Base-by-base conservation (phyloP, 2,113 vertebrate genomes). In the Craseonycteris thonglongyai region DNA sequence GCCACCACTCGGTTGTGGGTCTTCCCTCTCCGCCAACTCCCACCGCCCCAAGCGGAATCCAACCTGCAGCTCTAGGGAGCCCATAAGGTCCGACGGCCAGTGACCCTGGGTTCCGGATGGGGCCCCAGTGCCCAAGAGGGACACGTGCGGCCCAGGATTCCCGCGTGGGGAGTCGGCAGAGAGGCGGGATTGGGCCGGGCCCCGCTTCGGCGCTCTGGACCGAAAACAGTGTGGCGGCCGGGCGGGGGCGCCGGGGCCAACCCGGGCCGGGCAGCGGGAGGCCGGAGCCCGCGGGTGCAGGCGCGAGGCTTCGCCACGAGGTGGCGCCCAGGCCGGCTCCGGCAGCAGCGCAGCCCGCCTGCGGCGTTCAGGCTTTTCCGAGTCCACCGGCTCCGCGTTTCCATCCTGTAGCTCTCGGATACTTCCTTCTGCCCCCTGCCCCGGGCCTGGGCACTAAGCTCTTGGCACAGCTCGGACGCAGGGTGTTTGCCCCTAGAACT, bases 171-270 rank as follows among this genome's bases (percentile, higher is more conserved):
- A 28, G 80, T 19, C 4, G 2, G 18, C 2, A 47, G 7, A 63
- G 38, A 24, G 38, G 42, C 3, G 15, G 5, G 1, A 15, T 0
- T 0, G 14, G 22, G 9, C 14, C 21, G 22, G 9, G 10, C 21
- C 22, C 42, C 0, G 35, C 15, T 24, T 40, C 59, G 11, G 33
- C 16, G 7, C 75, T 10, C 11, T 15, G 19, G 18, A 2, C 59
- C 21, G 7, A 5, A 30, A 22, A 30, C 14, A 9, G 33, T 38
- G 35, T 14, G 65, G 30, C 12, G 8, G 24, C 8, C 0, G 28
- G 33, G 14, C 4, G 10, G 11, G 38, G 12, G 66, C 12, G 10
- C 10, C 7, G 5, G 30, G 21, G 10, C n/a, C 10, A 4, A 59
- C 38, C 26, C 10, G 5, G 38, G 16, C 54, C 16, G 19, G 35